Conservation (phyloP, 1,140 invertebrate genomes). For the Bombus fervidus region DNA sequence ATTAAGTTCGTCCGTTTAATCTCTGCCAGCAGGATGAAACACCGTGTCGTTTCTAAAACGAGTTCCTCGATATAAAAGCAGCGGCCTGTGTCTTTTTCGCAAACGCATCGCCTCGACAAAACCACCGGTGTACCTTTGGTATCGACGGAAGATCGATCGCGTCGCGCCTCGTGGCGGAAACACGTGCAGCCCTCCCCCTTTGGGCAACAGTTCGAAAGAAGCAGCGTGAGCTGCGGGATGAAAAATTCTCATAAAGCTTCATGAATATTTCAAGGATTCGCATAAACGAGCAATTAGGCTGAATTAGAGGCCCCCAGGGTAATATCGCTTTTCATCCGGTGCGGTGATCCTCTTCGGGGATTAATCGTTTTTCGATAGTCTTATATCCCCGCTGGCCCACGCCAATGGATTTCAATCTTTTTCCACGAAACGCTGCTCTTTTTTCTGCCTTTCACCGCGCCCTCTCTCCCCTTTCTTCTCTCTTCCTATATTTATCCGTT, state of each 20-base stretch:
- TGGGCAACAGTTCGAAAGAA: conserved; percentile 36
- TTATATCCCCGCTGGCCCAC: conserved; percentile 23
- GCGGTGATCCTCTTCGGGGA: not conserved
- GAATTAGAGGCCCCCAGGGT: conserved; percentile 56
- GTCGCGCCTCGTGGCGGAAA: not conserved
- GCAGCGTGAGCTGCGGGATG: conserved; percentile 17
- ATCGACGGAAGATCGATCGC: conserved; percentile 50
- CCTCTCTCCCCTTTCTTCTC: not conserved
- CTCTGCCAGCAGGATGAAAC: not conserved
- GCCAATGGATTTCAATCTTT: conserved; percentile 1
- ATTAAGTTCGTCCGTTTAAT: not conserved
- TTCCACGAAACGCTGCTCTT: not conserved
- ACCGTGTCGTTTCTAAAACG: not conserved
- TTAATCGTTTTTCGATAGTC: conserved; percentile 57
- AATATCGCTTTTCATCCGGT: conserved; percentile 58
- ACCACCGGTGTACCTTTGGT: conserved; percentile 29
- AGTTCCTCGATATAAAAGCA: not conserved
- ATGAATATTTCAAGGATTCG: conserved; percentile 73
- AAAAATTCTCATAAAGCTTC: conserved; percentile 70
- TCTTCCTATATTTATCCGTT: not conserved
- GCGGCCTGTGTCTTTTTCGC: not conserved
- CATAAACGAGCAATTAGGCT: conserved; percentile 71
- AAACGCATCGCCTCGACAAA: not conserved
- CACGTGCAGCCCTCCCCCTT: not conserved
- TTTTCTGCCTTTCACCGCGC: too few species aligned